Evolutionary conservation across 53 echinoderm and acorn worm genomes (phyloP).

Genomic region (Actinopyga echinites): DNA sequence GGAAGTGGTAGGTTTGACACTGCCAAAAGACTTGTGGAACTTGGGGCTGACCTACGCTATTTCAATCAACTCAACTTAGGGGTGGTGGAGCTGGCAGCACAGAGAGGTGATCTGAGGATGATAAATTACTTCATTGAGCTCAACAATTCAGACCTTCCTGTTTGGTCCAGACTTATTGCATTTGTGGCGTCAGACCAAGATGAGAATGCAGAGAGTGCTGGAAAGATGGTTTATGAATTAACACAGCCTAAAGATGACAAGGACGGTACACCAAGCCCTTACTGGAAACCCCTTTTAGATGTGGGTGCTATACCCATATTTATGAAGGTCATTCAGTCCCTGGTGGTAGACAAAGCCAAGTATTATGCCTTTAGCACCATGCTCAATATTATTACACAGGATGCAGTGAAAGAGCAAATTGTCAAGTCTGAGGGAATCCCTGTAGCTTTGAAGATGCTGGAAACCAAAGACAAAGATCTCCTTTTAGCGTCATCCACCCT

Average conservation of each 20-base stretch:
- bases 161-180: conserved; percentile 83
- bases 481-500: conserved; percentile 71
- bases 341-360: conserved; percentile 77
- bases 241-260: conserved; percentile 54
- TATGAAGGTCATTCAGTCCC: conserved; percentile 86
- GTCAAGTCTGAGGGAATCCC: conserved; percentile 81
- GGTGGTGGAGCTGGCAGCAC: conserved; percentile 71
- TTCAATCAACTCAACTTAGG: conserved; percentile 79
- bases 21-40: conserved; percentile 73
- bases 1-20: conserved; percentile 89
- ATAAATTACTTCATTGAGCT: conserved; percentile 77
- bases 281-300: conserved; percentile 73
- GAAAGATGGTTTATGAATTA: conserved; percentile 73
- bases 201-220: conserved; percentile 81
- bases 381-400: conserved; percentile 72
- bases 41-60: conserved; percentile 86
- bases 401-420: conserved; percentile 80
- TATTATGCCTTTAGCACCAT: conserved; percentile 75
- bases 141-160: conserved; percentile 77
- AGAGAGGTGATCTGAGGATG: conserved; percentile 72
- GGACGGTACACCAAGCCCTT: conserved; percentile 52
- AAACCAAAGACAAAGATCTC: conserved; percentile 69
- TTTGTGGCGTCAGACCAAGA: conserved; percentile 75
- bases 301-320: conserved; percentile 63
- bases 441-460: conserved; percentile 68